phyloP scores from a whole-genome alignment of 1,140 invertebrate genomes.

The Trachymyrmex cornetzi region DNA sequence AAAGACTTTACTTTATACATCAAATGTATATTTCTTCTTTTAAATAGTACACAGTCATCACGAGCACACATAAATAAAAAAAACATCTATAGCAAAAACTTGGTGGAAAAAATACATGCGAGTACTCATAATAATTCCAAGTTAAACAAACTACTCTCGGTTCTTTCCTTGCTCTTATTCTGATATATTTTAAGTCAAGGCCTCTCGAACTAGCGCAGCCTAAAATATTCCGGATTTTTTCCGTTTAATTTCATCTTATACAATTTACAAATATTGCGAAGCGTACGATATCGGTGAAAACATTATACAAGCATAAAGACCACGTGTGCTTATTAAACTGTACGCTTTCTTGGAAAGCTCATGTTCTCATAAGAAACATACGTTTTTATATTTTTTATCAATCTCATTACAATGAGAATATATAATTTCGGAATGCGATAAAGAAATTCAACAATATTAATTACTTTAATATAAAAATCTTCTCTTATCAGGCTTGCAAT shows the following conservation, averaged over 20 bases:
- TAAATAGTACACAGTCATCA: constrained; percentile 53
- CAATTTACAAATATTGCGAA: constrained; percentile 12
- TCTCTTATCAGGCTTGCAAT: background rate
- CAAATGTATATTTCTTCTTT: constrained; percentile 55
- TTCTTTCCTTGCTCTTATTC: background rate
- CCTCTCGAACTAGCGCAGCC: background rate
- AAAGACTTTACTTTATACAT: constrained; percentile 29
- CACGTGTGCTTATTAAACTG: constrained; percentile 24
- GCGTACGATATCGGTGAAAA: constrained; percentile 9
- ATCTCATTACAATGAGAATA: constrained; percentile 15
- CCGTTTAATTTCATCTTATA: constrained; percentile 5
- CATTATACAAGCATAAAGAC: constrained; percentile 12
- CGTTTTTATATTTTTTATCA: constrained; percentile 16
- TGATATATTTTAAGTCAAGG: constrained; percentile 40
- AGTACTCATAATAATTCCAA: constrained; percentile 21
- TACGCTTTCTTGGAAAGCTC: constrained; percentile 32
- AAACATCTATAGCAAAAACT: constrained; percentile 46
- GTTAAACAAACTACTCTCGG: background rate
- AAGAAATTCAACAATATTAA: constrained; percentile 46
- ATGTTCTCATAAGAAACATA: background rate
- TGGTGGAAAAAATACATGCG: constrained; percentile 3
- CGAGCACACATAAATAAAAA: constrained; percentile 55
- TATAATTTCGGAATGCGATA: constrained; percentile 25
- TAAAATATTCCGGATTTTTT: constrained; percentile 15
- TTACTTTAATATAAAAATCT: constrained; percentile 48